These are phyloP conservation scores for Mastomys coucha DNA, from an alignment of 2,113 vertebrate species.

Conservation along the genomic window DNA sequence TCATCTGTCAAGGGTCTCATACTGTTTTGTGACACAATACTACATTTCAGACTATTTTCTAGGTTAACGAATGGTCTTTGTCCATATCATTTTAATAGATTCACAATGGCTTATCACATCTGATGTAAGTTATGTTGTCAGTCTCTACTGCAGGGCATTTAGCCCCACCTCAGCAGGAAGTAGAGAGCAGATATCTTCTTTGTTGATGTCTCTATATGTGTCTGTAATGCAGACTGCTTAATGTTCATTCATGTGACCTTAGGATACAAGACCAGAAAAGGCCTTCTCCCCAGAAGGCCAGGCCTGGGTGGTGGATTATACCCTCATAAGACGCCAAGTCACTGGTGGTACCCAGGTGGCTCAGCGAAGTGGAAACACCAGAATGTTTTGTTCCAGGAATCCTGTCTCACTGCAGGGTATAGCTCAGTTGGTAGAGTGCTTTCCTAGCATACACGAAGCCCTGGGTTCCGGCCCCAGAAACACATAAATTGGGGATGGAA, in stretches of 20 bases:
- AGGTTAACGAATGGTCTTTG: background rate
- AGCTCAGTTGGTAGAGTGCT: background rate
- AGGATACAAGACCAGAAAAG: background rate
- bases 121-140: background rate
- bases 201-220: background rate
- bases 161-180: background rate
- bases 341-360: background rate
- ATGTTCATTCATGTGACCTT: background rate
- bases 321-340: background rate
- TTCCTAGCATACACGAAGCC: background rate
- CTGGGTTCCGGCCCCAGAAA: background rate
- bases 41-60: background rate
- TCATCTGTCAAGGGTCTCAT: background rate
- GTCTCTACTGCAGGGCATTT: background rate
- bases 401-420: fast-evolving
- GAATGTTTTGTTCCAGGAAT: background rate
- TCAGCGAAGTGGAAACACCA: background rate
- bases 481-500: too few relatives aligned
- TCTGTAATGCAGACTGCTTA: background rate
- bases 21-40: background rate
- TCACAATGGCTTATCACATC: background rate
- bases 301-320: fast-evolving
- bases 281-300: too few relatives aligned
- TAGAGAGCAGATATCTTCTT: background rate
- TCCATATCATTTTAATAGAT: background rate